Base-by-base conservation (phyloP, 2,888 invertebrate species). In the Operophtera brumata region DNA sequence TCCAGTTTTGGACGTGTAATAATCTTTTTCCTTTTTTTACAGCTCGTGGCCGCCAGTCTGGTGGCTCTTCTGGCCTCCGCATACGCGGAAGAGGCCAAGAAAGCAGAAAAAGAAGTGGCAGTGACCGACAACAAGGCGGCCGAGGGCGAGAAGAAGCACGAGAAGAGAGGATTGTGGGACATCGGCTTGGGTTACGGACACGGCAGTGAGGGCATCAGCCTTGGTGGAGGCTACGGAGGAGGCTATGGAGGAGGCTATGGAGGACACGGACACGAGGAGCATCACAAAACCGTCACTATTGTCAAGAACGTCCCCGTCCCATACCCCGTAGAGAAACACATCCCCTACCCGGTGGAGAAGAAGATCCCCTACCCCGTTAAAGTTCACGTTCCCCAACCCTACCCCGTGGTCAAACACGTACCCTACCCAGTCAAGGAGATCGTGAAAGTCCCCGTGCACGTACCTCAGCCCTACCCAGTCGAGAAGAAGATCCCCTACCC, bases 251-350 rank as follows among this genome's bases (percentile, higher is more conserved):
- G 75, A 14, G 70, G 70, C 10, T 66, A 61, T 54, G 74, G 69
- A 13, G 68, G 61, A 37, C 82, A 81, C 12, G 77, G 84, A 6
- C 88, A 91, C 61, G 91, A 91, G 51, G 92, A 93, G 65, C 80
- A 91, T 13, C 92, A 93, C 71, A 94, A 94, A 73, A 93, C 93
- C 41, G 78, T 94, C 61, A 95, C 95, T 9, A 92, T 96, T 26
- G 92, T 94, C 64, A 95, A 94, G 84, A 94, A 93, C 62, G 92
- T 95, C 44, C 92, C 94, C 30, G 92, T 92, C 40, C 94, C 94
- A 40, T 94, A 94, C 76, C 94, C 93, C 49, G 95, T 95, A 52
- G 94, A 94, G 70, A 94, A 93, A 66, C 93, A 92, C 68, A 91
- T 94, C 50, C 94, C 93, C 44, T 91, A 91, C 68, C 94, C 94